Base-by-base conservation (phyloP, 1,140 invertebrate species). In the Drosophila funebris region DNA sequence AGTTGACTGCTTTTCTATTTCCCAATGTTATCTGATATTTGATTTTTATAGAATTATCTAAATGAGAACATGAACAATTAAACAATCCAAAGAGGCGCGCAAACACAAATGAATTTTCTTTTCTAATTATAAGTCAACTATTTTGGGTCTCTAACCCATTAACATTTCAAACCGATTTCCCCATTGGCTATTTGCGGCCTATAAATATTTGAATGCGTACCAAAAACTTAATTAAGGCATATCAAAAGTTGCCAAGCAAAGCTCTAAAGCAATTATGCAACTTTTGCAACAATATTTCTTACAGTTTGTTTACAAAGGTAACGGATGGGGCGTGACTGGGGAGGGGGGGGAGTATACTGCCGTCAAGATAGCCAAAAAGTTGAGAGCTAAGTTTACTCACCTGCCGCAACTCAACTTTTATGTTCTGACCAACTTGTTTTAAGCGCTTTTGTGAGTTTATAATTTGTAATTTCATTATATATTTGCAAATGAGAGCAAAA, bases 361-460 rank as follows among this genome's bases (percentile, higher is more conserved):
- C 50, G 48, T 27, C 4, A 37, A 20, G 53, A 33, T 24, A 39
- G 37, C 36, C 54, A 20, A 33, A 69, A 77, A 77, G 71, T 70
- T 70, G 27, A 56, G 61, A 69, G 48, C 57, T 27, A 57, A 76
- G 81, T 67, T 84, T 81, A 85, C 81, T 85, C 82, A 85, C 81
- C 82, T 87, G 77, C 56, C 50, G 39, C 48, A 36, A 20, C 48
- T 52, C 48, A 52, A 52, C 48, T 52, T 52, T 16, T 52, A 33
- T 33, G 16, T 33, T 16, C 44, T 43, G 68, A 31, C 22, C 14
- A 70, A 69, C 39, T 71, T 64, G 16, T 52, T 57, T 72, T 36
- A 41, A 72, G 53, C 53, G 43, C 61, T 50, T 66, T 66, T 52
- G 41, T 64, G 16, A 56, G 41, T 44, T 57, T 71, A 43, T 66